A percentile compares a stretch with the other conserved stretches of the same genome.
Conservation (phyloP, 1,140 invertebrate species). For the Apis florea region DNA sequence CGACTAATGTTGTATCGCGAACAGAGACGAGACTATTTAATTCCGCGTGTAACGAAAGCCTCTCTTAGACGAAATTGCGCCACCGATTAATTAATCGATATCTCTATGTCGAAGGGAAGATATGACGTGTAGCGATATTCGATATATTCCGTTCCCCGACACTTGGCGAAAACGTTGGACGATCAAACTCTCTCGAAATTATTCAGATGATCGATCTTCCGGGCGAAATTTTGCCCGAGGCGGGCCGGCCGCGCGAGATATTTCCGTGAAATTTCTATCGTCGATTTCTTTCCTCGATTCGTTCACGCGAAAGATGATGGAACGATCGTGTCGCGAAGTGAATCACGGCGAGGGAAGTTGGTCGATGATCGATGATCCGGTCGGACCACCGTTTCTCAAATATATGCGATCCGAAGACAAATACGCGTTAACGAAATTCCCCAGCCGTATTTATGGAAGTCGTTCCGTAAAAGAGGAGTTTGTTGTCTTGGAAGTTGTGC, state of each 20-base stretch:
- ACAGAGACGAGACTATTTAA: neutral
- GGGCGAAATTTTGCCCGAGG: neutral
- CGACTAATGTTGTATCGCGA: too few relatives aligned
- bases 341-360: constrained; percentile 30
- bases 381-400: neutral
- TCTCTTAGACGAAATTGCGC: neutral
- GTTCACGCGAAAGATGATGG: constrained; percentile 26
- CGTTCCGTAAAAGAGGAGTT: too few relatives aligned
- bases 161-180: neutral
- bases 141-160: too few relatives aligned
- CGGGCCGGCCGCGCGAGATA: neutral
- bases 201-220: constrained; percentile 7
- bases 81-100: neutral
- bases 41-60: neutral
- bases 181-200: constrained; percentile 7
- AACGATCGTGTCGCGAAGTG: constrained; percentile 22
- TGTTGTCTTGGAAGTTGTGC: too few relatives aligned
- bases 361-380: constrained; percentile 33
- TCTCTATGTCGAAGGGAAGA: neutral
- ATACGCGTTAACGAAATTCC: constrained; percentile 23
- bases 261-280: neutral
- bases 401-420: constrained; percentile 25
- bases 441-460: neutral
- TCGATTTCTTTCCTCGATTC: neutral
- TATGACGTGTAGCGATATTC: neutral